These are phyloP conservation scores for Carabus problematicus DNA, from an alignment of 2,888 invertebrate genomes.

Conservation along the genomic window DNA sequence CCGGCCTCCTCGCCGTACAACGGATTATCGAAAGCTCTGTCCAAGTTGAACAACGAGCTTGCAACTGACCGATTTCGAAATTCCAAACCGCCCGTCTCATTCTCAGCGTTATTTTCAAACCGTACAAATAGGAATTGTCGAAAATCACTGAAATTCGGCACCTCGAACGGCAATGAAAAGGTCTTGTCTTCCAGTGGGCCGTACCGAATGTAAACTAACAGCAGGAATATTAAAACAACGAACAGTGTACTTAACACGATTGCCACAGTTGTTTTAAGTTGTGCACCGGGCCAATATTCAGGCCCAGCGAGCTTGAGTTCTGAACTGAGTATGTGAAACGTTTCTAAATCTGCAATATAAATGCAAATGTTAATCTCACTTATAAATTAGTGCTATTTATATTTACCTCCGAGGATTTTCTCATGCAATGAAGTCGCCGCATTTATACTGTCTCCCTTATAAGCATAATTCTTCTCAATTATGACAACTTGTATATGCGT, in stretches of 20 bases:
- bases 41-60: slow-evolving; percentile 34
- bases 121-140: slow-evolving; percentile 38
- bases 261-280: slow-evolving; percentile 15
- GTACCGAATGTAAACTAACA: slow-evolving; percentile 15
- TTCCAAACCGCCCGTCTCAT: slow-evolving; percentile 25
- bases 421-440: slow-evolving; percentile 9
- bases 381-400: not conserved
- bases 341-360: slow-evolving; percentile 14
- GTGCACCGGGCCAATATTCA: slow-evolving; percentile 22
- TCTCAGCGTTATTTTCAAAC: slow-evolving; percentile 41
- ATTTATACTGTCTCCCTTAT: slow-evolving; percentile 22
- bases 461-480: slow-evolving; percentile 30
- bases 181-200: slow-evolving; percentile 21
- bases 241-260: slow-evolving; percentile 22
- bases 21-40: slow-evolving; percentile 42
- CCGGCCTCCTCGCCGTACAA: slow-evolving; percentile 23
- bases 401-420: slow-evolving; percentile 6
- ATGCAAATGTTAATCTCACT: not conserved
- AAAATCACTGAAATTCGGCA: slow-evolving; percentile 29
- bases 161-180: slow-evolving; percentile 19
- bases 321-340: slow-evolving; percentile 6
- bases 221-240: slow-evolving; percentile 6
- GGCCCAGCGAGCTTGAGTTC: slow-evolving; percentile 18
- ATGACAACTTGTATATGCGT: slow-evolving; percentile 36
- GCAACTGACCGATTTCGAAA: slow-evolving; percentile 37